A percentile compares a stretch with the other conserved stretches of the same genome.
phyloP scores from a whole-genome alignment of 2,888 invertebrate species.

The Sesamia inferens region DNA sequence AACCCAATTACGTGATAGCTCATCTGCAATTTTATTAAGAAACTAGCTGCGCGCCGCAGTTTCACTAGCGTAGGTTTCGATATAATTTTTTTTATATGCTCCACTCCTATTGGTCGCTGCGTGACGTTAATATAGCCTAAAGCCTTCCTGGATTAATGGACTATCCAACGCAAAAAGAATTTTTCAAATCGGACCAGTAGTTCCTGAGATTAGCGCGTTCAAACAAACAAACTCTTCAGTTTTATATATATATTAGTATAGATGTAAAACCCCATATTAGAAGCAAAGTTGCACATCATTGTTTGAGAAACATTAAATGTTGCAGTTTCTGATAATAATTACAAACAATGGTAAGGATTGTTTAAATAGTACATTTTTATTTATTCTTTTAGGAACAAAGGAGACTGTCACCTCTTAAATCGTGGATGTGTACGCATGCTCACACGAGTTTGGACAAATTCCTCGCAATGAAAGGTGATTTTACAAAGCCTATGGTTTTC shows the following conservation, averaged over 20 bases:
- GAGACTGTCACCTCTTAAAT: slow-evolving; percentile 95
- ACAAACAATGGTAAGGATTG: background rate
- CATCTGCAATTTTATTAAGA: too few species aligned
- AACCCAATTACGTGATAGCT: background rate
- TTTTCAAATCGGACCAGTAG: too few species aligned
- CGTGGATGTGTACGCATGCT: slow-evolving; percentile 97
- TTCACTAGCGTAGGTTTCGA: too few species aligned
- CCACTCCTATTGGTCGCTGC: too few species aligned
- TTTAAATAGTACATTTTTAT: background rate
- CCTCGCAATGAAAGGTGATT: slow-evolving; percentile 91
- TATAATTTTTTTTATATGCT: too few species aligned
- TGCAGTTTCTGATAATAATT: background rate
- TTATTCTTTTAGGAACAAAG: slow-evolving; percentile 91
- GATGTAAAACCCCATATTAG: background rate
- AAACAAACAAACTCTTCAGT: too few species aligned
- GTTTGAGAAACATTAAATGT: background rate
- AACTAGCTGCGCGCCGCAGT: too few species aligned
- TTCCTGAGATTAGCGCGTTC: too few species aligned
- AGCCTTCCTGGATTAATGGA: too few species aligned
- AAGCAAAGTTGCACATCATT: background rate
- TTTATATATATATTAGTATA: background rate
- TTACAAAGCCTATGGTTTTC: slow-evolving; percentile 94
- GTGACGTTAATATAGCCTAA: too few species aligned
- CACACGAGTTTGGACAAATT: slow-evolving; percentile 95
- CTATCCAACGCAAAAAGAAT: too few species aligned